Evolutionary conservation across 2,888 invertebrate species (phyloP).

Genomic region (Myopa tessellatipennis): DNA sequence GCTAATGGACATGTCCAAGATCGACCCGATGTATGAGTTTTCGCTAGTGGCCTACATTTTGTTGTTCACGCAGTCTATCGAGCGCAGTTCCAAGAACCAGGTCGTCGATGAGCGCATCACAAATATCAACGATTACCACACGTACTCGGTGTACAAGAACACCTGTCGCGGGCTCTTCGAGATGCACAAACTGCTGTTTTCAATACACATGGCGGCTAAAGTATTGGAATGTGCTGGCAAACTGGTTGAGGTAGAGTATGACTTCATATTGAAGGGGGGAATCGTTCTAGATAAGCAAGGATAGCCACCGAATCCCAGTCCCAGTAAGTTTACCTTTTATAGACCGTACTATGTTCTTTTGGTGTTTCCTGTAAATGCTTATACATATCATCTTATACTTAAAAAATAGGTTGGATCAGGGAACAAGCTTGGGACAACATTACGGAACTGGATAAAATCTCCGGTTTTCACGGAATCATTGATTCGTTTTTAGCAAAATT

Average conservation of each 20-base stretch:
- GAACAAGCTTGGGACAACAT: conserved; percentile 91
- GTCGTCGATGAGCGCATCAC: conserved; percentile 80
- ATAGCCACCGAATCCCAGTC: conserved; percentile 82
- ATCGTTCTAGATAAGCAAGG: conserved; percentile 85
- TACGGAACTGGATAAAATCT: conserved; percentile 86
- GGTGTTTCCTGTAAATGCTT: background rate
- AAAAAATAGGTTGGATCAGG: conserved; percentile 75
- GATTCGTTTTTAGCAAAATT: conserved; percentile 82
- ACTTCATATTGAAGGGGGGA: conserved; percentile 86
- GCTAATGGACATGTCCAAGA: conserved; percentile 85
- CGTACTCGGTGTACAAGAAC: conserved; percentile 87
- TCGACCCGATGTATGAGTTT: conserved; percentile 96
- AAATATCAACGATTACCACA: conserved; percentile 86
- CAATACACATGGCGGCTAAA: conserved; percentile 89
- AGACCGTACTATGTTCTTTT: background rate
- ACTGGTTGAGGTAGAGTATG: conserved; percentile 79
- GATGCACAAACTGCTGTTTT: conserved; percentile 87
- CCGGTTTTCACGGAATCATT: conserved; percentile 86
- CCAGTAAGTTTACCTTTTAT: conserved; percentile 51
- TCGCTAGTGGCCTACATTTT: conserved; percentile 86
- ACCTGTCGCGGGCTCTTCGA: conserved; percentile 91
- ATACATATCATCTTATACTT: too few species aligned
- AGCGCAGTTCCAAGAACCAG: conserved; percentile 78
- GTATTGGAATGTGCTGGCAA: conserved; percentile 81
- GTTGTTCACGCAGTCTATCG: conserved; percentile 85